A percentile compares a stretch with the other conserved stretches of the same genome.
phyloP scores from a whole-genome alignment of 2,113 vertebrate genomes.

The Agelaius phoeniceus region DNA sequence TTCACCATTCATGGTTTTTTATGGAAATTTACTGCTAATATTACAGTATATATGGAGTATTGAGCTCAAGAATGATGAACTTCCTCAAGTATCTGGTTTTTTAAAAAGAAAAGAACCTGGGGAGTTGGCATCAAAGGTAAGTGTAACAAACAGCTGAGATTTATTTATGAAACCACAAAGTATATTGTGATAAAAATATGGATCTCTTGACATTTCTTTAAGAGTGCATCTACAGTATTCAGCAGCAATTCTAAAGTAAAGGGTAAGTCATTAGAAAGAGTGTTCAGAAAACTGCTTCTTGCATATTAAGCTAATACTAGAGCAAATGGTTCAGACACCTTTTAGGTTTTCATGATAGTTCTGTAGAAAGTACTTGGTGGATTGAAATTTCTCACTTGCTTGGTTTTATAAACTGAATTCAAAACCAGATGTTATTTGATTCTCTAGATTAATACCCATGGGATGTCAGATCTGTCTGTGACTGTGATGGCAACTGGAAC shows the following conservation, averaged over 20 bases:
- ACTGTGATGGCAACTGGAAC: neutral
- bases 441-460: neutral
- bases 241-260: neutral
- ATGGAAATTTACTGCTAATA: constrained; percentile 88
- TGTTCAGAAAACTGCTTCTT: neutral
- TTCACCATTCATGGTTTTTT: constrained; percentile 96
- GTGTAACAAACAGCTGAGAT: neutral
- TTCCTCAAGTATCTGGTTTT: constrained; percentile 80
- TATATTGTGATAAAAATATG: neutral
- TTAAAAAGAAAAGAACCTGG: constrained; percentile 82
- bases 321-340: neutral
- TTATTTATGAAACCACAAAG: neutral
- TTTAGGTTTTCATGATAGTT: neutral
- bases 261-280: neutral
- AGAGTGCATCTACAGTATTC: neutral
- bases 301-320: neutral
- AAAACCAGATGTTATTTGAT: neutral
- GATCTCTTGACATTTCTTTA: neutral
- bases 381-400: neutral
- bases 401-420: neutral
- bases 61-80: constrained; percentile 68
- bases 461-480: neutral
- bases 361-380: neutral
- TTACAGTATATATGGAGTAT: constrained; percentile 97
- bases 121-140: constrained; percentile 90